phyloP scores from a whole-genome alignment of 2,797 vertebrate species.

The Chelon auratus region DNA sequence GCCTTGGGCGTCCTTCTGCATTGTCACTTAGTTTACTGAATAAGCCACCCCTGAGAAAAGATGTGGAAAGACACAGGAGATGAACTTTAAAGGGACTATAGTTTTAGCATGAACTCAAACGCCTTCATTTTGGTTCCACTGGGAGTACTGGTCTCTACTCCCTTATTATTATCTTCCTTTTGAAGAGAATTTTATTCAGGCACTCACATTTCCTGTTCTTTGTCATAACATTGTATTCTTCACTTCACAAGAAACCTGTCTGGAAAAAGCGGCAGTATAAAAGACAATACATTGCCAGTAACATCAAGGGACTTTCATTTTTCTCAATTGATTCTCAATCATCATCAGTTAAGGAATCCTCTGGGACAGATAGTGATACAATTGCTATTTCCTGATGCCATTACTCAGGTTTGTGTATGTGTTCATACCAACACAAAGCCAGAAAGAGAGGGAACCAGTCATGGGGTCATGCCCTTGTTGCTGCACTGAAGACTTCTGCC shows the following conservation, averaged over 20 bases:
- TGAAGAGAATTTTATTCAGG: slow-evolving; percentile 45
- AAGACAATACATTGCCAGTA: not conserved
- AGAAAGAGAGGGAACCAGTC: not conserved
- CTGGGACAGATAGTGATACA: not conserved
- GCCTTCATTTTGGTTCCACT: slow-evolving; percentile 35
- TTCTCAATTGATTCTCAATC: not conserved
- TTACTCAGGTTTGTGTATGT: slow-evolving; percentile 1
- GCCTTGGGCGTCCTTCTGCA: slow-evolving; percentile 10
- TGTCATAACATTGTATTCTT: slow-evolving; percentile 22
- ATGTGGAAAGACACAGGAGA: slow-evolving; percentile 37
- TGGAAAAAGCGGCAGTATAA: not conserved
- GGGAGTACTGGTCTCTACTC: slow-evolving; percentile 37
- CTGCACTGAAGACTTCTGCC: not conserved
- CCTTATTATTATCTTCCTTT: slow-evolving; percentile 25
- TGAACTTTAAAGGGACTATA: slow-evolving; percentile 36
- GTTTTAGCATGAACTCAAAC: slow-evolving; percentile 26
- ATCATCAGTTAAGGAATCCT: slow-evolving; percentile 16
- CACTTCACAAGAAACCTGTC: not conserved
- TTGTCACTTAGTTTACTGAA: slow-evolving; percentile 53
- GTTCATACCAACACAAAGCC: slow-evolving; percentile 9
- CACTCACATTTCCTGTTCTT: slow-evolving; percentile 21
- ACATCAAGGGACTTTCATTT: slow-evolving; percentile 6
- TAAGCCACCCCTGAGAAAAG: slow-evolving; percentile 47
- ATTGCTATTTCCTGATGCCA: not conserved
- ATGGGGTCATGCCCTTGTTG: not conserved